Evolutionary conservation across 2,113 vertebrate genomes (phyloP).

Genomic region (Xenopus tropicalis): UCB_Xtro_10.0 CM004447.2:85481501-85482000

Average conservation of each 20-base stretch:
- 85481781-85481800: slow-evolving; percentile 86
- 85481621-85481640: slow-evolving; percentile 83
- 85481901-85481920: slow-evolving; percentile 85
- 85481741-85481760: slow-evolving; percentile 56
- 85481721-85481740: too few species aligned
- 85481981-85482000: too few species aligned
- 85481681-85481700: too few species aligned
- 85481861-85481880: slow-evolving; percentile 93
- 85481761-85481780: slow-evolving; percentile 86
- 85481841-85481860: slow-evolving; percentile 90
- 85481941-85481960: too few species aligned
- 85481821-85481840: slow-evolving; percentile 88
- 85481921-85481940: neutral
- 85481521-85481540: too few species aligned
- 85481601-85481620: slow-evolving; percentile 82
- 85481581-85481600: slow-evolving; percentile 72
- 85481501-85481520: too few species aligned
- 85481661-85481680: slow-evolving; percentile 72
- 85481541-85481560: slow-evolving; percentile 74
- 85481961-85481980: too few species aligned
- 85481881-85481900: slow-evolving; percentile 93
- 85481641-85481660: slow-evolving; percentile 90
- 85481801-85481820: slow-evolving; percentile 89
- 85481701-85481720: too few species aligned
- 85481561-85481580: slow-evolving; percentile 74